Base-by-base conservation (phyloP, 2,113 vertebrate genomes). In the Psophia crepitans region DNA sequence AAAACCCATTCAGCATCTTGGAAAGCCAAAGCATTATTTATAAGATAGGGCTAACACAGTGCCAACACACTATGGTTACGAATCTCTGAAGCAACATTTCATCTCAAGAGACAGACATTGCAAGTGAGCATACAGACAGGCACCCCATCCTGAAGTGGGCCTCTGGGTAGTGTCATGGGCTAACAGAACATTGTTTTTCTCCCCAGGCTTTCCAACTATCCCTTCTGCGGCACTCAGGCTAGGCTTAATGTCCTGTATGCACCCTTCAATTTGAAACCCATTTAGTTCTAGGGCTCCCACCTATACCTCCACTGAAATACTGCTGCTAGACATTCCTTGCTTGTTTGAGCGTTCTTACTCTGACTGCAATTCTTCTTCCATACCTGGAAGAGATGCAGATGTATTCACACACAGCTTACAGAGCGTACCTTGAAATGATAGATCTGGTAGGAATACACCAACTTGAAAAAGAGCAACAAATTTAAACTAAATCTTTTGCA, bases 51-150 rank as follows among this genome's bases (percentile, higher is more conserved):
- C 15, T 77, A 56, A 53, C 8, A 21, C 12, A 43, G 20, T 33
- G 53, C 30, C 39, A 69, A 10, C 16, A 33, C 43, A 41, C 0
- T 2, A 58, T 4, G 19, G 27, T 22, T 58, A 35, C 27, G 26
- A 60, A 61, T 20, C 27, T 53, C 27, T 33, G 8, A 9, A 0
- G 9, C 3, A 2, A 4, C 5, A 4, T 33, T 84, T 73, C 58
- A 56, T 26, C 43, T 32, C 66, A 83, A 37, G 24, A n/a, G 30
- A 60, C 4, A 63, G 48, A 86, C 27, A 53, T 27, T 26, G 22
- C 43, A 77, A 28, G 7, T 16, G 11, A 71, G 27, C 4, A 49
- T 24, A 27, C 5, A 16, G 8, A 57, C 74, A 61, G 46, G 24
- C 37, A 70, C 3, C 14, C 6, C 14, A 39, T 12, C 23, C 61